These are phyloP conservation scores for Gila robusta DNA, from an alignment of 2,797 vertebrate species.

Conservation along the genomic window DNA sequence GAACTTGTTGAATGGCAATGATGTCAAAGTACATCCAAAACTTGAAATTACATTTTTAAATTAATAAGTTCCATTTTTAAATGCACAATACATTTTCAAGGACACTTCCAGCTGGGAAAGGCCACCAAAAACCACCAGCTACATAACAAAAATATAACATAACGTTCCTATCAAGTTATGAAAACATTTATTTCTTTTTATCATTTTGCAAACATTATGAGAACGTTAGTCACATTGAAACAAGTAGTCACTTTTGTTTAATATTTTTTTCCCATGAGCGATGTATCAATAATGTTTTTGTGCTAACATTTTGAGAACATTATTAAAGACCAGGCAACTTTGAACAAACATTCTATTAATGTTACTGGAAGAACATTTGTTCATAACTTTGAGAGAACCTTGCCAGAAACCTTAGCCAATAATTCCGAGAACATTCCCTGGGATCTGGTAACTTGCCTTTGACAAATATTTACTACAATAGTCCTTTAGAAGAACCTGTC, in stretches of 20 bases:
- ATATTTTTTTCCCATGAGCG: too few species aligned
- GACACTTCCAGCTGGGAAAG: background rate
- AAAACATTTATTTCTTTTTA: too few species aligned
- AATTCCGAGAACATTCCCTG: background rate
- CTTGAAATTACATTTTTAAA: background rate
- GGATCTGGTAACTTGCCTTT: background rate
- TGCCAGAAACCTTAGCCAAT: background rate
- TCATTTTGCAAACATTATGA: too few species aligned
- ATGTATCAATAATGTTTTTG: background rate
- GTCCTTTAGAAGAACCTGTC: background rate
- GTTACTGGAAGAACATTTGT: background rate
- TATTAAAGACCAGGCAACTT: background rate
- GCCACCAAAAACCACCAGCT: background rate
- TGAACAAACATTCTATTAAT: background rate
- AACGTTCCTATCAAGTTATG: background rate
- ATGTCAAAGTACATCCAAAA: background rate
- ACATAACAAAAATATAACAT: background rate
- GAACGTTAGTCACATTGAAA: too few species aligned
- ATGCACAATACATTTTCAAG: background rate
- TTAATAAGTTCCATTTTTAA: background rate
- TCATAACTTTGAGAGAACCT: background rate
- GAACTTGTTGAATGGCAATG: background rate
- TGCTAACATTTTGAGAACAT: background rate
- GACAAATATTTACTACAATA: conserved; percentile 7
- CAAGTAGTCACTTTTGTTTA: too few species aligned